Evolutionary conservation across 2,888 invertebrate species (phyloP).

Genomic region (Chamaedrilus cognettii): DNA sequence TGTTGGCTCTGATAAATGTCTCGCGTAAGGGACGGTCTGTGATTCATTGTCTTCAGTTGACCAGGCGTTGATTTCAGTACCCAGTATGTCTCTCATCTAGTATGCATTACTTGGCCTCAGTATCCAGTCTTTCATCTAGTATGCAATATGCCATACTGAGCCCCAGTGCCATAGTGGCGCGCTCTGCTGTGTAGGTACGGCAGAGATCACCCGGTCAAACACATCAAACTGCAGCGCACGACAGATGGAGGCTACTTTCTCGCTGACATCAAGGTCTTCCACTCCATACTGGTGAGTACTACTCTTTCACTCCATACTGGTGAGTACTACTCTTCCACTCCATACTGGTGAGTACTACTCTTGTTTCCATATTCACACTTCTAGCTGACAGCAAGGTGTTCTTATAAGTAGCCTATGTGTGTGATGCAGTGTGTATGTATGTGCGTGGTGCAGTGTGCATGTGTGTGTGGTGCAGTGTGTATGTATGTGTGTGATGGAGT

Average conservation of each 20-base stretch:
- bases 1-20: too few species aligned
- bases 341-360: slow-evolving; percentile 22
- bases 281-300: slow-evolving; percentile 72
- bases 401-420: background rate
- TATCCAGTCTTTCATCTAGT: too few species aligned
- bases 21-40: too few species aligned
- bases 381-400: background rate
- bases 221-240: slow-evolving; percentile 49
- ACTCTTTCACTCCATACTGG: background rate
- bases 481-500: too few species aligned
- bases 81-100: too few species aligned
- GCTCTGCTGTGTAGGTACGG: slow-evolving; percentile 17
- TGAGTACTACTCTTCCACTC: slow-evolving; percentile 20
- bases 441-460: background rate
- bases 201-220: slow-evolving; percentile 48
- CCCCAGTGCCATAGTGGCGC: too few species aligned
- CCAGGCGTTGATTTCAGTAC: background rate
- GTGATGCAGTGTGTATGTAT: background rate
- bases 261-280: slow-evolving; percentile 87
- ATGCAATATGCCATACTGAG: too few species aligned
- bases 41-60: too few species aligned
- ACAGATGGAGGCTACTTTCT: slow-evolving; percentile 69
- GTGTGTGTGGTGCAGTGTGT: too few species aligned
- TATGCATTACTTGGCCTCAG: too few species aligned
- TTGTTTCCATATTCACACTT: too few species aligned